Evolutionary conservation across 2,113 vertebrate species (phyloP), one percentile per base, ranked within the genome.

Genomic region (cat (Felis catus)): DNA sequence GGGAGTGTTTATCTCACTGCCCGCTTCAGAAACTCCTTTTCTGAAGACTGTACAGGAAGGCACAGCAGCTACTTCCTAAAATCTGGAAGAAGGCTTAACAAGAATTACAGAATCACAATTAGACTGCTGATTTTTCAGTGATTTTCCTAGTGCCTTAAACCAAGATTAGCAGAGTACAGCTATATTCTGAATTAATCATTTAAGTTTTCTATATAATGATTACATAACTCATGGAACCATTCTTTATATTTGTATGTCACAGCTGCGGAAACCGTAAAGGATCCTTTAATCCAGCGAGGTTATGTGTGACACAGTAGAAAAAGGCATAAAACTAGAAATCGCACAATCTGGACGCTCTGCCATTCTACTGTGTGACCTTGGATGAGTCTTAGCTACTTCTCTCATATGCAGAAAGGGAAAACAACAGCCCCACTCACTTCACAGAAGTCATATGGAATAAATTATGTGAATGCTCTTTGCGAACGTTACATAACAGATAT

Each of bases 1-100:
- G 51, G 85, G 93, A 73, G 88, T 65, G 85, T 83, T 78, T 93
- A 48, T 96, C 96, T 94, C 36, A 80, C 78, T 36, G 31, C 89
- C 95, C 96, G 65, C 96, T 82, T 76, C 88, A 95, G 74, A 94
- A 88, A 76, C 85, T 74, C 90, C 88, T 90, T 66, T 89, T 94
- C 39, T 76, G 58, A 76, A 41, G 55, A 36, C 66, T 58, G 45
- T 78, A 73, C 41, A 95, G 92, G 92, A 96, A 93, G 81, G 36
- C 66, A 53, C 80, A 73, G 86, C 93, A 82, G 45, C 78, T 97
- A 36, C 66, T 73, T 92, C 90, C 95, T 85, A 51, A 85, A 61
- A 58, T 83, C 74, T 95, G 53, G 33, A 95, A 94, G 88, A 89
- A 82, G 78, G 65, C 91, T 96, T 89, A 84, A 80, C 70, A 81